Percentiles rank a stretch among this genome's conserved stretches.
These are phyloP conservation scores for Barnardius zonarius DNA, from an alignment of 2,113 vertebrate genomes.

Conservation along the genomic window DNA sequence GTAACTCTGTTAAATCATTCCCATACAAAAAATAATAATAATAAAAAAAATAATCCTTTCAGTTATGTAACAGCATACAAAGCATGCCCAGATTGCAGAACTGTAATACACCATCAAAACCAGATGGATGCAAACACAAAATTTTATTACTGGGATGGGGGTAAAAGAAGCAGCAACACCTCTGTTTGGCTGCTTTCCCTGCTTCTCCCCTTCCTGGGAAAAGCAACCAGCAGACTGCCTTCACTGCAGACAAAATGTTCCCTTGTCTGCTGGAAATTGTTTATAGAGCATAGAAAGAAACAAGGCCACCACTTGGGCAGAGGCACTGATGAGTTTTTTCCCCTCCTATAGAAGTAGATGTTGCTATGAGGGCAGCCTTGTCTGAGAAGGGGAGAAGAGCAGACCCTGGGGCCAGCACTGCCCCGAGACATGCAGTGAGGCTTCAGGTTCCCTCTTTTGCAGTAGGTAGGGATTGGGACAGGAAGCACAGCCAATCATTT, in stretches of 20 bases:
- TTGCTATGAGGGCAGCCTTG: background rate
- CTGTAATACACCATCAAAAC: background rate
- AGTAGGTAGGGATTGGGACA: background rate
- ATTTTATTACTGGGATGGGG: background rate
- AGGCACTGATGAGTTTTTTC: background rate
- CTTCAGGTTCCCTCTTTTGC: background rate
- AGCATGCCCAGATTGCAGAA: background rate
- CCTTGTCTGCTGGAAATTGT: background rate
- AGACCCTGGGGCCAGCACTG: background rate
- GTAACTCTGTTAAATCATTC: background rate
- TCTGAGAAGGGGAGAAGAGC: background rate
- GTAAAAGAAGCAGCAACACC: background rate
- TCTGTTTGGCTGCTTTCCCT: background rate
- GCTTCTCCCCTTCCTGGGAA: background rate
- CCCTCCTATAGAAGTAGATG: background rate
- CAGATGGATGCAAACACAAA: background rate
- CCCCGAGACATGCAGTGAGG: fast-evolving
- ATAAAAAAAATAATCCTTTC: background rate
- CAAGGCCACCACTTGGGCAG: background rate
- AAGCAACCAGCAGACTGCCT: background rate
- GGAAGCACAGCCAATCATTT: fast-evolving
- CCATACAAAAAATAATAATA: background rate
- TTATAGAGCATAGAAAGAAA: background rate
- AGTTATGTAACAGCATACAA: background rate
- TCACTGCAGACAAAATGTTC: background rate